Base-by-base conservation (phyloP, 2,797 vertebrate genomes). In the Molossus alvarezi region DNA sequence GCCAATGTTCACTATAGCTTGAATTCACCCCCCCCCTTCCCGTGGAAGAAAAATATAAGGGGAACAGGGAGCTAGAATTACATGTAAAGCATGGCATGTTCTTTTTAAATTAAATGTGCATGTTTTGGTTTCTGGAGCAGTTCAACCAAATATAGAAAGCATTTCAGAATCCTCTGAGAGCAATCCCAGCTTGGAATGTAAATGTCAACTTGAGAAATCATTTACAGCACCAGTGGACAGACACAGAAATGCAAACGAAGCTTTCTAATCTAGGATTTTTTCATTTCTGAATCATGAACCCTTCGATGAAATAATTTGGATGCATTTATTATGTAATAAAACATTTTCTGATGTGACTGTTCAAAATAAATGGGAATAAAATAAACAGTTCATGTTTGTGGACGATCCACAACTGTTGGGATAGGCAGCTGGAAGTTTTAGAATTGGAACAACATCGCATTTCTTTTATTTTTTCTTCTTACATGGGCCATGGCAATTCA, bases 111-210 rank as follows among this genome's bases (percentile, higher is more conserved):
- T 85, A 62, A 95, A 87, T 84, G 65, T 86, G 48, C 58, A 37
- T 93, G 48, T 93, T 96, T 94, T 93, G 37, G 75, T 91, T 73
- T 92, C 91, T 89, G 58, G 82, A 86, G 33, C 71, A 55, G 20
- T 87, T 94, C 80, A 84, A 69, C 90, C 73, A 95, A 96, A 93
- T 96, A 96, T 80, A 96, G 95, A 96, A 94, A 62, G 65, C 51
- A 57, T 67, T 93, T 95, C 67, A 73, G 57, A 87, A 87, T 95
- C 89, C 84, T 94, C 57, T 57, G 65, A 80, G 80, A 82, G 29
- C 80, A 89, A 53, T 71, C 27, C 33, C 37, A 87, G 79, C 69
- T 71, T 79, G 45, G 94, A 94, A 93, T 97, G 76, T 82, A 82
- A 96, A 89, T 82, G 67, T 27, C 41, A 10, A 58, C 37, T 69